Evolutionary conservation across 2,113 vertebrate species (phyloP).

Genomic region (Hydropotes inermis): DNA sequence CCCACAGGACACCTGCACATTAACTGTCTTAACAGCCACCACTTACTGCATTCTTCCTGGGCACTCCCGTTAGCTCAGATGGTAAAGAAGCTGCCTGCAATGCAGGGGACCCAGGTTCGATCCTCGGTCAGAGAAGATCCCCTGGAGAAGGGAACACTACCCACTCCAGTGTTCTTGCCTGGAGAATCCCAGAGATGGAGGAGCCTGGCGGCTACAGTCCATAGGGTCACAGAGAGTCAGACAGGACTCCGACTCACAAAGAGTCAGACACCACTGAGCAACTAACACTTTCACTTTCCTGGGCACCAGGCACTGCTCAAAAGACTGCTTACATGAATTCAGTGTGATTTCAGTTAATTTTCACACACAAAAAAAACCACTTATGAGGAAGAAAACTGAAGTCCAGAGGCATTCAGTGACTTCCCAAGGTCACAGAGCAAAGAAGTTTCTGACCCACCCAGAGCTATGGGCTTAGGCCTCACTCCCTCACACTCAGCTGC

Average conservation of each 20-base stretch:
- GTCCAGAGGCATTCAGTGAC: not conserved
- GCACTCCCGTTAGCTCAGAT: not conserved
- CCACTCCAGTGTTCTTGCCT: not conserved
- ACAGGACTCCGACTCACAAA: not conserved
- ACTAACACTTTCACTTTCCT: not conserved
- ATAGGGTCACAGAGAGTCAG: not conserved
- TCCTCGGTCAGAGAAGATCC: not conserved
- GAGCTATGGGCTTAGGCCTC: fast-evolving
- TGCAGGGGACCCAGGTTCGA: not conserved
- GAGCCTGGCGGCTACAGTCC: not conserved
- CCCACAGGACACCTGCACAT: not conserved
- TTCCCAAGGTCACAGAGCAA: not conserved
- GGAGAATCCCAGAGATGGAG: not conserved
- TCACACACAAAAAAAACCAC: not conserved
- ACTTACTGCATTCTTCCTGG: not conserved
- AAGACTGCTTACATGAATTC: not conserved
- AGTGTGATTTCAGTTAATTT: not conserved
- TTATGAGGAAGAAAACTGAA: not conserved
- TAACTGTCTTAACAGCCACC: not conserved
- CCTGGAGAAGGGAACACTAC: not conserved
- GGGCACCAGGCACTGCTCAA: not conserved
- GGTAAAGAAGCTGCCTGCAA: not conserved
- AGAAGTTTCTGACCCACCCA: not conserved
- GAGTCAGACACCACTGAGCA: not conserved
- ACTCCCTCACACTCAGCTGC: not conserved